These are phyloP conservation scores for Drosophila macrospina DNA, from an alignment of 2,888 invertebrate genomes.

Conservation along the genomic window DNA sequence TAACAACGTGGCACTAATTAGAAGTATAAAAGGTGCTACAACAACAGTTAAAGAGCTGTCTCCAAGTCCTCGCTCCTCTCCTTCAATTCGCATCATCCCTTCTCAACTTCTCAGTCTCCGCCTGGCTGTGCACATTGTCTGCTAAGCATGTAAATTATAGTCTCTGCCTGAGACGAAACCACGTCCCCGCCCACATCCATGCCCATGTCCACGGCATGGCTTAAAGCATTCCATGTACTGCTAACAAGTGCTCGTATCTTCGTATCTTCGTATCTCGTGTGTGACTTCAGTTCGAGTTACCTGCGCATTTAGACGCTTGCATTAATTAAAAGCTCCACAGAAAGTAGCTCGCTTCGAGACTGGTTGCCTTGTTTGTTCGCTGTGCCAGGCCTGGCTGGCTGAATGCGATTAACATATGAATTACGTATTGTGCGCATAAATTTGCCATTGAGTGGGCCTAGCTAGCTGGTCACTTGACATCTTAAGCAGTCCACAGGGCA, in stretches of 20 bases:
- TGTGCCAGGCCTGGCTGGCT: constrained; percentile 13
- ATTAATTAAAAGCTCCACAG: constrained; percentile 70
- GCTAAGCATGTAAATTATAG: constrained; percentile 71
- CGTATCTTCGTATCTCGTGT: neutral
- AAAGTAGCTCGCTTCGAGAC: constrained; percentile 20
- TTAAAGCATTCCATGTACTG: constrained; percentile 3
- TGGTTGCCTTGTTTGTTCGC: neutral
- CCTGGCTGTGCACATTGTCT: constrained; percentile 57
- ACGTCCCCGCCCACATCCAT: neutral
- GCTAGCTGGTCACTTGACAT: constrained; percentile 70
- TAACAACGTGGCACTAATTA: constrained; percentile 77
- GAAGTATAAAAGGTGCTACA: constrained; percentile 79
- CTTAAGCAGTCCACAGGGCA: constrained; percentile 59
- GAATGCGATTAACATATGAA: constrained; percentile 78
- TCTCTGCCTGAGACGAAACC: constrained; percentile 59
- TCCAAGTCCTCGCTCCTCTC: constrained; percentile 1
- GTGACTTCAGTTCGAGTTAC: constrained; percentile 26
- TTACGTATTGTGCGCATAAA: constrained; percentile 79
- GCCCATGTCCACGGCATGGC: constrained; percentile 1
- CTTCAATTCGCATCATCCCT: neutral
- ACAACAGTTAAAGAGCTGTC: constrained; percentile 63
- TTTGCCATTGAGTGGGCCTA: constrained; percentile 67
- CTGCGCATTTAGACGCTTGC: constrained; percentile 65
- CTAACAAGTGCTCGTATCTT: constrained; percentile 1
- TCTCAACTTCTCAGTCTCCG: constrained; percentile 23